phyloP scores from a whole-genome alignment of 2,113 vertebrate species.

The Nyctibius bracteatus region DNA sequence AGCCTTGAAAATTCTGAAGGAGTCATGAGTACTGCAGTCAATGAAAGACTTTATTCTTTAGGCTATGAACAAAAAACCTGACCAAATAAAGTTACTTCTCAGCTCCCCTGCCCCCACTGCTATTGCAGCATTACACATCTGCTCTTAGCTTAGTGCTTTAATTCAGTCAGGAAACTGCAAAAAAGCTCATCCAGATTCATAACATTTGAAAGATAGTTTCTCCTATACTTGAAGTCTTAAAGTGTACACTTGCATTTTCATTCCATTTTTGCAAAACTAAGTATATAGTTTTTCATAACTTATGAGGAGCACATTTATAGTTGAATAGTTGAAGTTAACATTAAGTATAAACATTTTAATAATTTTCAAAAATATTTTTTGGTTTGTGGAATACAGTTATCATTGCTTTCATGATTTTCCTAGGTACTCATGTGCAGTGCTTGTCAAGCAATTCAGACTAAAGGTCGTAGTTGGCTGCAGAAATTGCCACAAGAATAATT shows the following conservation, averaged over 20 bases:
- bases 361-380: not conserved
- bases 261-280: not conserved
- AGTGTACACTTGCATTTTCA: not conserved
- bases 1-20: constrained; percentile 43
- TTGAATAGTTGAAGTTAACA: not conserved
- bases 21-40: not conserved
- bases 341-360: not conserved
- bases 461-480: not conserved
- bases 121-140: not conserved
- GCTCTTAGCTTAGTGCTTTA: not conserved
- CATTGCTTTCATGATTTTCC: not conserved
- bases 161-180: not conserved
- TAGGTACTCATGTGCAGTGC: not conserved
- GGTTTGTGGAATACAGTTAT: not conserved
- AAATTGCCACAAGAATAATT: not conserved
- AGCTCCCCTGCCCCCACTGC: not conserved
- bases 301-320: not conserved
- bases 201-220: not conserved
- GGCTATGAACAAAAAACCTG: not conserved
- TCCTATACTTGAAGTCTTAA: not conserved
- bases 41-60: constrained; percentile 47
- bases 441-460: not conserved
- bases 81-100: constrained; percentile 29
- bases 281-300: not conserved
- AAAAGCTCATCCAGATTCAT: not conserved